These are phyloP conservation scores for Aythya baeri DNA, from an alignment of 2,113 vertebrate species.

Conservation along the genomic window DNA sequence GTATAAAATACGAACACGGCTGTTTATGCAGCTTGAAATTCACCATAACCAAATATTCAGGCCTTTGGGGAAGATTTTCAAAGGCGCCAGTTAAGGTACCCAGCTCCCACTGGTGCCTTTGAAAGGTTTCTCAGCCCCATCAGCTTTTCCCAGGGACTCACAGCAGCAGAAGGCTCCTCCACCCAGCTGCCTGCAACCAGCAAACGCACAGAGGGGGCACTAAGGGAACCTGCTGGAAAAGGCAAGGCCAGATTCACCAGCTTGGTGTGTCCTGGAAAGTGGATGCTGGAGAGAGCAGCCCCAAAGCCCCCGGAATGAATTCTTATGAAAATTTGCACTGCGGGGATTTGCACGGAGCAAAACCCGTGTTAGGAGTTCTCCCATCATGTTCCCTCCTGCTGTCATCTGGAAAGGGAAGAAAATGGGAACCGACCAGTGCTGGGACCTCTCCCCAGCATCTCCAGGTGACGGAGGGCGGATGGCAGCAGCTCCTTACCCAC, in stretches of 20 bases:
- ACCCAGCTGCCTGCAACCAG: background rate
- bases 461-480: background rate
- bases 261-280: background rate
- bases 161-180: constrained; percentile 45
- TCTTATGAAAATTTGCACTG: background rate
- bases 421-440: background rate
- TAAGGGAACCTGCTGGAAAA: constrained; percentile 50
- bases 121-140: background rate
- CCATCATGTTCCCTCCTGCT: rapidly evolving
- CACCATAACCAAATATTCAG: constrained; percentile 11
- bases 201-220: background rate
- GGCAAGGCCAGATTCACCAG: background rate
- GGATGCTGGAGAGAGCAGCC: background rate
- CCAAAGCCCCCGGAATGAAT: background rate
- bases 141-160: constrained; percentile 4
- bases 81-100: background rate
- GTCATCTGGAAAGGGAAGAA: rapidly evolving
- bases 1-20: background rate
- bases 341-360: rapidly evolving
- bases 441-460: background rate
- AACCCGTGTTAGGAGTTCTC: background rate
- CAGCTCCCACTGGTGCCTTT: constrained; percentile 14
- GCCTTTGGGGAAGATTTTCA: constrained; percentile 44
- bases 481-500: background rate
- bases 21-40: constrained; percentile 27